Conservation (phyloP, 2,797 vertebrate genomes). For the Falco novaeseelandiae region DNA sequence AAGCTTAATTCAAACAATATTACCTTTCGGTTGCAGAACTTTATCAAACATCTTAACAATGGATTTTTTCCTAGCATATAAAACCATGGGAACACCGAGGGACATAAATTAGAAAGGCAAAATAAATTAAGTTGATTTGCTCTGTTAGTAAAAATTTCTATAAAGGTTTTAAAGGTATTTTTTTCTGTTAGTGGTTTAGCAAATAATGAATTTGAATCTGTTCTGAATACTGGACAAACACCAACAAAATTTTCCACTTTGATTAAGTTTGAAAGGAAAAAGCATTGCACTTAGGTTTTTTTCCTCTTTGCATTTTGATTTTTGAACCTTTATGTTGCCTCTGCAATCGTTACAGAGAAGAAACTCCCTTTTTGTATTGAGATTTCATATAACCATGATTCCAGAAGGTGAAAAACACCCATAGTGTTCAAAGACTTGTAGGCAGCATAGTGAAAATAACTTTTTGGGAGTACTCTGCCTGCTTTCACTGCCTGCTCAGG, state of each 20-base stretch:
- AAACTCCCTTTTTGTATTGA: neutral
- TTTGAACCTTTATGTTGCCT: neutral
- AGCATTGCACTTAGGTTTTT: neutral
- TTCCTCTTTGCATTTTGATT: neutral
- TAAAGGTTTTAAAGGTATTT: neutral
- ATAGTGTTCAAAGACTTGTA: neutral
- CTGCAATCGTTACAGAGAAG: neutral
- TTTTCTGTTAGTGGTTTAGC: neutral
- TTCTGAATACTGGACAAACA: neutral
- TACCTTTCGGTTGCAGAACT: neutral
- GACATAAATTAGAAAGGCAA: neutral
- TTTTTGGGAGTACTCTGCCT: neutral
- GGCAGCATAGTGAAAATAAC: neutral
- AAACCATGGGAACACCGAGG: neutral
- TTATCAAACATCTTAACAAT: neutral
- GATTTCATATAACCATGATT: neutral
- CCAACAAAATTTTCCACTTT: neutral
- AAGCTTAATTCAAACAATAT: neutral
- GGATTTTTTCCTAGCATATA: neutral
- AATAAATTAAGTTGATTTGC: neutral
- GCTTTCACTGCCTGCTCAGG: neutral
- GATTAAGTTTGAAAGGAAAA: neutral
- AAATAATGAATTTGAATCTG: neutral
- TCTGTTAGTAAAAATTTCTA: neutral
- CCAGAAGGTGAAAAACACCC: neutral